These are phyloP conservation scores for Seriola quinqueradiata DNA, from an alignment of 2,113 vertebrate genomes.

Conservation along the genomic window DNA sequence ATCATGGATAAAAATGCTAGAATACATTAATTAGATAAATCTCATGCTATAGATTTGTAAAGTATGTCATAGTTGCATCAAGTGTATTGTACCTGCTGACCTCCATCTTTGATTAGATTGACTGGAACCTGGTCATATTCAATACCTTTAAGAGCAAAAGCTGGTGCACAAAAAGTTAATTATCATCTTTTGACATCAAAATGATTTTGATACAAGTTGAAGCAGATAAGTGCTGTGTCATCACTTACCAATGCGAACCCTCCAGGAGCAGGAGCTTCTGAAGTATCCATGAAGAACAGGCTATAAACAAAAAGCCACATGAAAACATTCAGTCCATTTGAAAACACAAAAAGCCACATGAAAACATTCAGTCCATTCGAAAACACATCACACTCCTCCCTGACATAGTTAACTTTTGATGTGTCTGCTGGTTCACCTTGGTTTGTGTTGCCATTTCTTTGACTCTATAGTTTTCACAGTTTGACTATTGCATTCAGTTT, in stretches of 20 bases:
- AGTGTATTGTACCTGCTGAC: constrained; percentile 89
- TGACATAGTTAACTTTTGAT: neutral
- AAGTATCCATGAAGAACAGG: constrained; percentile 95
- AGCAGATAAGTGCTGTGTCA: neutral
- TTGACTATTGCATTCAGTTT: constrained; percentile 19
- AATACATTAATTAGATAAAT: neutral
- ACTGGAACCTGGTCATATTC: constrained; percentile 89
- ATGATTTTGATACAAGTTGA: neutral
- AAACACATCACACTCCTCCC: neutral
- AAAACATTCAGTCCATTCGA: neutral
- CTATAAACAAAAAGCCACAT: constrained; percentile 72
- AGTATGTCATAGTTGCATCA: neutral
- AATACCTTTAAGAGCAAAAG: constrained; percentile 94
- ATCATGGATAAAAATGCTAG: neutral
- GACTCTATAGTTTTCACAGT: constrained; percentile 14
- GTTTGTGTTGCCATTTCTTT: constrained; percentile 77
- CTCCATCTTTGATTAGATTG: constrained; percentile 92
- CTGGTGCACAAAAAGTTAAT: constrained; percentile 77
- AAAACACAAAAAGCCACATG: constrained; percentile 7
- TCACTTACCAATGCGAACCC: constrained; percentile 94
- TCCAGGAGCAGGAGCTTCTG: constrained; percentile 98
- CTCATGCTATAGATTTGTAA: neutral
- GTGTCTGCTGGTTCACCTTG: constrained; percentile 74
- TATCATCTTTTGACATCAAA: neutral
- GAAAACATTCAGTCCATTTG: neutral